Conservation (phyloP, 1,140 invertebrate genomes). For the Oncopeltus fasciatus region DNA sequence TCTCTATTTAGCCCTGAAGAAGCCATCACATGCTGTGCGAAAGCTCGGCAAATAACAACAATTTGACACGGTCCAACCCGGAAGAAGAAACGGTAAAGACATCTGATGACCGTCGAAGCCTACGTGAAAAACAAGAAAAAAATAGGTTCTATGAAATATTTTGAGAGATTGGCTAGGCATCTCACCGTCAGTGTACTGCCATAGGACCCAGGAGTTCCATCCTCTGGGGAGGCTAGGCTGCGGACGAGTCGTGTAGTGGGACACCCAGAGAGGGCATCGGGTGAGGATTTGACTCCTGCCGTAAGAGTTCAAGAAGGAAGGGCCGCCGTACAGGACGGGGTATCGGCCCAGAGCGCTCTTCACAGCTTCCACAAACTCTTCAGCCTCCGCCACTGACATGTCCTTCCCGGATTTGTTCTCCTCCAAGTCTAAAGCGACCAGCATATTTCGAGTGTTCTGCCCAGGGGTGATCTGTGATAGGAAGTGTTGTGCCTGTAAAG, state of each 20-base stretch:
- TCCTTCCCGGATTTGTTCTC: background rate
- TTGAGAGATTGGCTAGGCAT: too few relatives aligned
- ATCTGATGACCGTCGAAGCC: too few relatives aligned
- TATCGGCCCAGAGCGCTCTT: background rate
- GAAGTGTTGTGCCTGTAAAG: too few relatives aligned
- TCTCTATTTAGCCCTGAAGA: too few relatives aligned
- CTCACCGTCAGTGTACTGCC: conserved; percentile 16
- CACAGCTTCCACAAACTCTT: conserved; percentile 14
- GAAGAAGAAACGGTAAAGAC: too few relatives aligned
- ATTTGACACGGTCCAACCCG: too few relatives aligned
- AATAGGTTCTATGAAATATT: too few relatives aligned
- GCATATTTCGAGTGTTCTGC: too few relatives aligned
- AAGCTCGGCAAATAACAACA: too few relatives aligned
- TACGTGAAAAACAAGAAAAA: too few relatives aligned
- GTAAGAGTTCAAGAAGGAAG: background rate
- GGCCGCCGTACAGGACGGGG: conserved; percentile 10
- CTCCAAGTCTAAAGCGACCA: conserved; percentile 11
- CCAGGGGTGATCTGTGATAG: too few relatives aligned
- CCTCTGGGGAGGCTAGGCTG: background rate
- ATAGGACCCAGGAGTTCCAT: conserved; percentile 11
- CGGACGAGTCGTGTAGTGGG: background rate
- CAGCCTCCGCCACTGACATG: conserved; percentile 6
- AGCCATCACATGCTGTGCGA: too few relatives aligned
- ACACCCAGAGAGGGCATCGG: conserved; percentile 11
- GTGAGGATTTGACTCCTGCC: background rate